Base-by-base conservation (phyloP, 2,888 invertebrate genomes). In the Mythimna albipuncta region DNA sequence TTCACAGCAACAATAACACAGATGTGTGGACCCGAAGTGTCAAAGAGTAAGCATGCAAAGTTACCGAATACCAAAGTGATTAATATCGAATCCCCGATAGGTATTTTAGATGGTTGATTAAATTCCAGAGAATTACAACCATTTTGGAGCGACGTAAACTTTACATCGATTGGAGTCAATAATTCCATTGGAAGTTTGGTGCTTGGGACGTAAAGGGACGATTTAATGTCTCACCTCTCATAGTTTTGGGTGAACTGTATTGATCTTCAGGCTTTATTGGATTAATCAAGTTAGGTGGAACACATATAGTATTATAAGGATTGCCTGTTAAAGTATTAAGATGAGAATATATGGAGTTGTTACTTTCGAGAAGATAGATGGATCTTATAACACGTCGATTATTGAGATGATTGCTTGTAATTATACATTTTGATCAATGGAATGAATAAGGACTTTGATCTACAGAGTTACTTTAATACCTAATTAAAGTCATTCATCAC, bases 21-120 rank as follows among this genome's bases (percentile, higher is more conserved):
- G 86, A 84, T 69, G 82, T 87, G 84, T 86, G 85, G 79, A 70
- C 77, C 75, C 67, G 58, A 87, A 89, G 84, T 89, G 90, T 89
- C 90, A 86, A 89, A 89, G 87, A 83, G 80, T 83, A 83, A 79
- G 82, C 79, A 85, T 75, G 81, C 77, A 80, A 89, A 88, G 82
- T 88, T 82, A 57, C 59, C 61, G 26, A 86, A 87, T 81, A 75
- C 72, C 74, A 44, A 64, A 77, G 68, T 76, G 84, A 84, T 88
- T 87, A 89, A 84, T 88, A 91, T 89, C 75, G 85, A 86, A 90
- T 88, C 90, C 92, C 90, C 93, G 91, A 93, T 94, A 47, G 47
- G 47, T 47, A 93, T 93, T 93, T 93, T 90, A 90, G 93, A 82
- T 87, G 90, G 90, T 94, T 94, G 94, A 95, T 95, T 94, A 95